Conservation (phyloP, 2,888 invertebrate species). For the Seira musarum region DNA sequence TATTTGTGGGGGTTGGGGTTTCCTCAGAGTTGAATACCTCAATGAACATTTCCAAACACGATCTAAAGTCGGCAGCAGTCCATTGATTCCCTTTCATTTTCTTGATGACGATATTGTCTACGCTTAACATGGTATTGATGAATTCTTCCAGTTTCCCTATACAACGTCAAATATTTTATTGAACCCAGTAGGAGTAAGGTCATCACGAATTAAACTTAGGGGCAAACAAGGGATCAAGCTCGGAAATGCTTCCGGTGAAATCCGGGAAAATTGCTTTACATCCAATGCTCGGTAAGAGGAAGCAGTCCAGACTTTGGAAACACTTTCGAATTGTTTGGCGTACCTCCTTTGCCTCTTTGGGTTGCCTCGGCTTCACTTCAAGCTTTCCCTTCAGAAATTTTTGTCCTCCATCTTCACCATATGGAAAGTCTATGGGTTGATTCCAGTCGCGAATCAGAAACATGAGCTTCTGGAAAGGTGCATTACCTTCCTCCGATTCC, state of each 20-base stretch:
- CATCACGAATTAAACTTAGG: too few species aligned
- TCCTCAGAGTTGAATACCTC: constrained; percentile 45
- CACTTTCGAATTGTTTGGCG: constrained; percentile 94
- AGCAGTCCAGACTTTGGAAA: constrained; percentile 95
- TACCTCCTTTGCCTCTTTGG: constrained; percentile 86
- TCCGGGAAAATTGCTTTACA: constrained; percentile 35
- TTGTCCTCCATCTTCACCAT: constrained; percentile 48
- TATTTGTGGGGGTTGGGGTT: not conserved
- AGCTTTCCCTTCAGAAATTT: constrained; percentile 38
- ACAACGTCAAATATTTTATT: too few species aligned
- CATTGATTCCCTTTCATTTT: constrained; percentile 37
- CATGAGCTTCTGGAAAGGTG: constrained; percentile 63
- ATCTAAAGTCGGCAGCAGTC: constrained; percentile 26
- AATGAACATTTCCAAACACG: constrained; percentile 34
- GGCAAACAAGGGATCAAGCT: constrained; percentile 24
- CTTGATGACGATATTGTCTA: constrained; percentile 46
- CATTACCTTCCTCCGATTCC: not conserved
- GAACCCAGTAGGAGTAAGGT: too few species aligned
- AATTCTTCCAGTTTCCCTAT: constrained; percentile 51
- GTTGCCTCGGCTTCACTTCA: constrained; percentile 7
- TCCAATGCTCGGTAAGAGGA: constrained; percentile 95
- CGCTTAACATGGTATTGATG: constrained; percentile 42
- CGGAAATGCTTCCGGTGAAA: constrained; percentile 51
- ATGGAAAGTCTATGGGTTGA: constrained; percentile 23
- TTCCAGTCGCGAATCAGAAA: constrained; percentile 65